These are phyloP conservation scores for Rhegmatorhina hoffmannsi DNA, from an alignment of 2,113 vertebrate genomes.

Conservation along the genomic window DNA sequence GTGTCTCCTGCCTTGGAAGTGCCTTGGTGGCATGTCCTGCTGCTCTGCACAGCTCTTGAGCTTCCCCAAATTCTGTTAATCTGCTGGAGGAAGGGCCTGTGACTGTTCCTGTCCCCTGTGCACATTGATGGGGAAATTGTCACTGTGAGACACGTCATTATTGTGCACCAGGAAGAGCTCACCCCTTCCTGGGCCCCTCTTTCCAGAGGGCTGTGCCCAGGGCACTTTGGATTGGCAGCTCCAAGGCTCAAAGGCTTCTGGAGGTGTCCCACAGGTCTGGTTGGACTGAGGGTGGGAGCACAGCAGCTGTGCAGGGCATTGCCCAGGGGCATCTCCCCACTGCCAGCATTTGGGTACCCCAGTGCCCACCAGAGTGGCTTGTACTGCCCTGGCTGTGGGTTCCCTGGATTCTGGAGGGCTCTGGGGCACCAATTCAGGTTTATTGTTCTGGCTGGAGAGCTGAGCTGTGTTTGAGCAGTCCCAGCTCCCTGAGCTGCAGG, in stretches of 20 bases:
- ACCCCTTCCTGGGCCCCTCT: background rate
- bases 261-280: background rate
- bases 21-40: background rate
- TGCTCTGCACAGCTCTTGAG: background rate
- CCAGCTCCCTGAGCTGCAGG: background rate
- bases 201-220: background rate
- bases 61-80: background rate
- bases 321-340: background rate
- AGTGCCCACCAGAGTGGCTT: fast-evolving
- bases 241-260: background rate
- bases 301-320: background rate
- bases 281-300: background rate
- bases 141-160: background rate
- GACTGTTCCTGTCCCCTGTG: background rate
- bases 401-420: background rate
- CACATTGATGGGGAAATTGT: background rate
- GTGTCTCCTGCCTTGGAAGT: background rate
- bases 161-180: background rate
- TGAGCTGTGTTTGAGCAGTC: background rate
- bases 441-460: background rate
- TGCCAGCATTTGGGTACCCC: fast-evolving
- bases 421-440: background rate
- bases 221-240: background rate
- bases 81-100: background rate
- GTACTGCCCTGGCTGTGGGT: background rate